Percentiles rank a stretch among this genome's conserved stretches.
Conservation (phyloP, 2,888 invertebrate genomes). For the Chorisops tibialis region DNA sequence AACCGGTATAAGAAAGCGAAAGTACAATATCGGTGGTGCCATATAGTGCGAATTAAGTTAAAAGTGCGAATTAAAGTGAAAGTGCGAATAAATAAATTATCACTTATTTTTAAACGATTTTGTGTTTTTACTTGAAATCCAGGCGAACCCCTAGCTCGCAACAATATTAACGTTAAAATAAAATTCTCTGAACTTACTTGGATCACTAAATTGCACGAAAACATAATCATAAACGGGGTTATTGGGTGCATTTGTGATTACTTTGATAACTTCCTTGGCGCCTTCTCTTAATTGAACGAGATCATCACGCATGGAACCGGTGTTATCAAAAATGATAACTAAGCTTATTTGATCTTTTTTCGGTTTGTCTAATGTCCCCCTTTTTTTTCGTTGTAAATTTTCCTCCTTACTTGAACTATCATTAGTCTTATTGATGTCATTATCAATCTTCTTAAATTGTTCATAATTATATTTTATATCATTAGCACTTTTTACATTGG, state of each 20-base stretch:
- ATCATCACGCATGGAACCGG: slow-evolving; percentile 74
- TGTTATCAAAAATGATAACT: slow-evolving; percentile 73
- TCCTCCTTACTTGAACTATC: neutral
- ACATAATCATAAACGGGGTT: slow-evolving; percentile 69
- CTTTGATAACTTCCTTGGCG: slow-evolving; percentile 64
- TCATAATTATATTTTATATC: neutral
- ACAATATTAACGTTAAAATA: neutral
- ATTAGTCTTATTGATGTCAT: too few species aligned
- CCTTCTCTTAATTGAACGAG: slow-evolving; percentile 65
- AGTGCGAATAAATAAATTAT: too few species aligned
- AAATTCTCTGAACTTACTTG: slow-evolving; percentile 51
- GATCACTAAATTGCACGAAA: slow-evolving; percentile 73
- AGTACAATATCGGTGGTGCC: too few species aligned
- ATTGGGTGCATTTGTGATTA: slow-evolving; percentile 60
- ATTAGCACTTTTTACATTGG: neutral
- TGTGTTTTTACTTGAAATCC: too few species aligned
- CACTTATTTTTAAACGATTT: too few species aligned
- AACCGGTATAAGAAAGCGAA: too few species aligned
- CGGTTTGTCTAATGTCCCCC: slow-evolving; percentile 24
- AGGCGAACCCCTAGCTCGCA: too few species aligned
- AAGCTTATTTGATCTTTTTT: slow-evolving; percentile 53
- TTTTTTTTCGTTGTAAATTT: neutral
- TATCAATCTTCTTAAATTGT: neutral
- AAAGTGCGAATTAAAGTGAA: too few species aligned
- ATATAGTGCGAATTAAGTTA: too few species aligned